These are phyloP conservation scores for Macropus fuliginosus DNA, from an alignment of 2,797 vertebrate genomes.

Conservation along the genomic window DNA sequence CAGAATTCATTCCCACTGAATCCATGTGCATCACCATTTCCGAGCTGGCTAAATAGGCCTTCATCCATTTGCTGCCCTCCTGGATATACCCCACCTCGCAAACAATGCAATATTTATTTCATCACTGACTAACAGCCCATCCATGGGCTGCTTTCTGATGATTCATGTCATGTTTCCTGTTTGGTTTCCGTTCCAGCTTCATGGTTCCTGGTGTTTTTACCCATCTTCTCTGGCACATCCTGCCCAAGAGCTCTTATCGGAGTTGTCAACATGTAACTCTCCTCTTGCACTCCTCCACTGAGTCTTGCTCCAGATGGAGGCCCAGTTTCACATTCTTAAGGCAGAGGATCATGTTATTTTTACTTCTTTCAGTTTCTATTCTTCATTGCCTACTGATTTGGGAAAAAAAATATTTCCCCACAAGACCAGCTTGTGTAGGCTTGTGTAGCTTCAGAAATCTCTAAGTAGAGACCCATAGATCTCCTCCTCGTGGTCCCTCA, in stretches of 20 bases:
- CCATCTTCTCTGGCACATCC: constrained; percentile 78
- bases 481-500: background rate
- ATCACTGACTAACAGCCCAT: constrained; percentile 69
- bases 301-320: constrained; percentile 23
- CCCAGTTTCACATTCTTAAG: background rate
- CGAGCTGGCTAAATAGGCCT: background rate
- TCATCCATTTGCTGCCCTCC: background rate
- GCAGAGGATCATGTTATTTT: constrained; percentile 52
- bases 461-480: background rate
- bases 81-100: background rate
- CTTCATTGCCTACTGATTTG: background rate
- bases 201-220: constrained; percentile 79
- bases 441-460: background rate
- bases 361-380: constrained; percentile 45
- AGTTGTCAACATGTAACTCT: constrained; percentile 69
- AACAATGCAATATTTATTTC: constrained; percentile 44
- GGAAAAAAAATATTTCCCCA: background rate
- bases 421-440: background rate
- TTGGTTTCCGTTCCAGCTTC: constrained; percentile 81
- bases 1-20: background rate
- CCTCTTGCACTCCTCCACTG: constrained; percentile 65
- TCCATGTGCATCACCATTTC: background rate
- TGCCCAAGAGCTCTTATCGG: constrained; percentile 69
- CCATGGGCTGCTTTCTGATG: constrained; percentile 72
- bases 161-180: constrained; percentile 84